Base-by-base conservation (phyloP, 2,888 invertebrate genomes). In the Coenonympha glycerion region DNA sequence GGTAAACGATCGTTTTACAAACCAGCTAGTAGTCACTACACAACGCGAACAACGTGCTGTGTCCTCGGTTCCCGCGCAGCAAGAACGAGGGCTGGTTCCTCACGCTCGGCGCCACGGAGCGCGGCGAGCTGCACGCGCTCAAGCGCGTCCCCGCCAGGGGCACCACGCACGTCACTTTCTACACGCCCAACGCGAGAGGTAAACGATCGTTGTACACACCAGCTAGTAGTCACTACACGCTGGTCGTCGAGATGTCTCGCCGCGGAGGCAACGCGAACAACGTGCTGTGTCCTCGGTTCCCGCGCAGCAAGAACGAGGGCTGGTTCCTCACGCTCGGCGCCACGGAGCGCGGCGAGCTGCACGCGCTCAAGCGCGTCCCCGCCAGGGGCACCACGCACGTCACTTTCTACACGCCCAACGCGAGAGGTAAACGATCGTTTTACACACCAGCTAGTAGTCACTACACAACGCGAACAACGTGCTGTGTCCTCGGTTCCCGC, bases 41-140 rank as follows among this genome's bases (percentile, higher is more conserved):
- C 26, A 83, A 88, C 45, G 76, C 85, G 1, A 89, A 85, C 65
- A 89, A 89, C 62, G 94, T 93, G n/a, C 84, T 92, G 55, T 92
- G 95, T 53, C 94, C 95, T 0, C 91, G 92, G 55, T 99, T 96
- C 87, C 92, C 96, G 1, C 97, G 98, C 74, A 92, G 93, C 28
- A 99, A 98, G 83, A 95, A 95, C 69, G 98, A 98, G 74, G 95
- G 97, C 49, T 99, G 99, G 99, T 93, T 98, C 79, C 71, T 97
- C 1, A 90, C 96, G 0, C 83, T 99, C 6, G 98, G 97, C 2
- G 90, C 91, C 18, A 79, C 91, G 16, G 90, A 91, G 46, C 83
- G 85, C 1, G 89, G 89, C 18, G 95, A 97, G 65, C 86, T 98
- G 26, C 77, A 93, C 56, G 96, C 96, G 1, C 79, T 98, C 68